phyloP scores from a whole-genome alignment of 64 coral and sea anemone species.

The Dendronephthya gigantea region DNA sequence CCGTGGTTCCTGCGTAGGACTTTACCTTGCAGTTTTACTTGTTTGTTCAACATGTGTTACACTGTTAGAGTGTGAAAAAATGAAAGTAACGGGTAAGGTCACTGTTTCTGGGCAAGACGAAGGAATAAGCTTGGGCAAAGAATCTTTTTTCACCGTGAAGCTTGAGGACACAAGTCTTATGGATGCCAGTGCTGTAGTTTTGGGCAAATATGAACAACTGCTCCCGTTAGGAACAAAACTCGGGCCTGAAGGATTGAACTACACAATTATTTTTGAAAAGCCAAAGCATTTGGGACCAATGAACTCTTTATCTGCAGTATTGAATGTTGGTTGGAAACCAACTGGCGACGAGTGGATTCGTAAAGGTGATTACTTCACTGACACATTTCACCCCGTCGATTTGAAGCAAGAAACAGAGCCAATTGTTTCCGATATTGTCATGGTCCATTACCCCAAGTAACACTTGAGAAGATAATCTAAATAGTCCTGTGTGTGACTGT shows the following conservation, averaged over 20 bases:
- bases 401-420: neutral
- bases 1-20: neutral
- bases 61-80: neutral
- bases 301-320: constrained; percentile 42
- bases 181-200: constrained; percentile 31
- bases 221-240: constrained; percentile 39
- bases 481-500: neutral
- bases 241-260: constrained; percentile 25
- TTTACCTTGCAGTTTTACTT: neutral
- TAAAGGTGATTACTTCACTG: constrained; percentile 48
- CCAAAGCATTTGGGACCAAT: constrained; percentile 10
- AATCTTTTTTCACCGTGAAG: constrained; percentile 48
- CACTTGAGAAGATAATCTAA: neutral
- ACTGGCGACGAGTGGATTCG: constrained; percentile 40
- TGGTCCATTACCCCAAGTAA: constrained; percentile 27
- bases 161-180: constrained; percentile 46
- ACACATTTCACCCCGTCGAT: constrained; percentile 23
- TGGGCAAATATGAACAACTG: constrained; percentile 37
- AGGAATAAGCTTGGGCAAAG: constrained; percentile 11
- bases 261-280: constrained; percentile 43
- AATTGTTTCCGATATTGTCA: constrained; percentile 39
- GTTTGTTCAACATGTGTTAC: neutral
- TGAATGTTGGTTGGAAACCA: constrained; percentile 59
- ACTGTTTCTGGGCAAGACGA: constrained; percentile 15
- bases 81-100: constrained; percentile 52